Conservation (phyloP, 2,888 invertebrate genomes). For the Ommatoiulus sabulosus region DNA sequence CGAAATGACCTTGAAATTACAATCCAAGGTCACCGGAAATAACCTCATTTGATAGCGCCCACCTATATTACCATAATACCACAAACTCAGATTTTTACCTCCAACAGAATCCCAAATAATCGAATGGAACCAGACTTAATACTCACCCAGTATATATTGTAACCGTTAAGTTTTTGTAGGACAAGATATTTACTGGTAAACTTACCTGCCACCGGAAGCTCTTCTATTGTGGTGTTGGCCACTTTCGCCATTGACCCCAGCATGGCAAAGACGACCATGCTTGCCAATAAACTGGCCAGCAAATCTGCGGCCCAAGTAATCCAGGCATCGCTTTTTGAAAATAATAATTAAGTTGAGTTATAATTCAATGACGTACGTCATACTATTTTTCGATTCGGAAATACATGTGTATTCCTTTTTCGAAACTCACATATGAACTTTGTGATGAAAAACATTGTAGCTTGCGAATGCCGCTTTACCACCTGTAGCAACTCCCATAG, state of each 20-base stretch:
- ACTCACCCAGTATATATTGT: no score
- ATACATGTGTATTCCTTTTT: background rate
- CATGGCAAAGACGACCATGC: conserved; percentile 52
- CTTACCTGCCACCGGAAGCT: conserved; percentile 47
- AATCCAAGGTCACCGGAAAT: no score
- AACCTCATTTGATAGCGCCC: no score
- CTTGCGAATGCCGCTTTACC: conserved; percentile 54
- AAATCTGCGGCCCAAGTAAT: conserved; percentile 47
- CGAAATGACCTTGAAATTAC: no score
- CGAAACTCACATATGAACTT: conserved; percentile 46
- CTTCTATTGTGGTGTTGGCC: conserved; percentile 47
- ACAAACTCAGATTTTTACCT: no score
- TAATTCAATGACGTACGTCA: background rate
- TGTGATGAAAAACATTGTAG: conserved; percentile 53
- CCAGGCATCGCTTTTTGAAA: conserved; percentile 53
- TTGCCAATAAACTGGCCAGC: conserved; percentile 40
- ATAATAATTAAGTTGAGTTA: background rate
- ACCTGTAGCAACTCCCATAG: conserved; percentile 37
- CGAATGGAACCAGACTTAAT: no score
- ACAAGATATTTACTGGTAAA: background rate
- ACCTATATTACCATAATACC: no score
- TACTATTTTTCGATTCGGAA: background rate
- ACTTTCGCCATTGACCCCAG: conserved; percentile 52
- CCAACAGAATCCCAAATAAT: no score
- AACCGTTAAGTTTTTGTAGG: background rate